phyloP scores from a whole-genome alignment of 2,797 vertebrate species.

The Acanthis flammea region DNA sequence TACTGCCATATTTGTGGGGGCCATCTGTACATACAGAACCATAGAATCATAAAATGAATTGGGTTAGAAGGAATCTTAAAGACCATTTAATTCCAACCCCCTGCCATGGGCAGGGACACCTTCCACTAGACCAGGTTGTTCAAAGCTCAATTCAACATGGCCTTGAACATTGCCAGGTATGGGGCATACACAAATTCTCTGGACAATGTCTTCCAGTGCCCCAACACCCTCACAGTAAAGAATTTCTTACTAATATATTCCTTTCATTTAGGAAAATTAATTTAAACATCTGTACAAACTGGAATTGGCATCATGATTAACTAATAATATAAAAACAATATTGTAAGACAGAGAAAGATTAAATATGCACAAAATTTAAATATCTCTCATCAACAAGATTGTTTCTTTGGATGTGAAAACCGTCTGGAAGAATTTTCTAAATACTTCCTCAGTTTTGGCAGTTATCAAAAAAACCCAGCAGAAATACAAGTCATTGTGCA shows the following conservation, averaged over 20 bases:
- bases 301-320: background rate
- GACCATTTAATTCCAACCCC: accelerated
- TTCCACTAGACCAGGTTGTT: background rate
- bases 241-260: background rate
- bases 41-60: background rate
- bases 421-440: background rate
- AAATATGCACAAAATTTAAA: background rate
- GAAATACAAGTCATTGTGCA: background rate
- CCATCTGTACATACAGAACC: background rate
- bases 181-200: background rate
- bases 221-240: background rate
- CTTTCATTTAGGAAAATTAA: background rate
- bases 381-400: background rate
- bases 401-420: background rate
- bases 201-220: background rate
- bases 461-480: background rate
- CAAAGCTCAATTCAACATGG: background rate
- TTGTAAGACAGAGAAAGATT: background rate
- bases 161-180: background rate
- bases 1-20: background rate
- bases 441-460: background rate
- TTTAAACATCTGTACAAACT: background rate
- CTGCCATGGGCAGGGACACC: background rate
- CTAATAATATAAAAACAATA: background rate
- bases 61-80: background rate